These are phyloP conservation scores for Zele albiditarsus DNA, from an alignment of 2,888 invertebrate species.

Conservation along the genomic window DNA sequence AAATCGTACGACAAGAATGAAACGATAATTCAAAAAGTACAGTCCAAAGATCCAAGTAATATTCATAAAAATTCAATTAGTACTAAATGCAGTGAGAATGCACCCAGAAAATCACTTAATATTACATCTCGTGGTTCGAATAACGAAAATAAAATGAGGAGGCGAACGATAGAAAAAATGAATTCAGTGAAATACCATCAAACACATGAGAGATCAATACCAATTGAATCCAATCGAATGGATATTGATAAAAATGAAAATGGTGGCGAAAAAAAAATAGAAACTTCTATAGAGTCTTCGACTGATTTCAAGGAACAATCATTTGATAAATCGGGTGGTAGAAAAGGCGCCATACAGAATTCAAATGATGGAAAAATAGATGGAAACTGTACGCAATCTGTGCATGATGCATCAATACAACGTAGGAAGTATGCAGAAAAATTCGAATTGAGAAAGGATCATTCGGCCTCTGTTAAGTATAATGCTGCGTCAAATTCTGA, in stretches of 20 bases:
- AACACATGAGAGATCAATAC: not conserved
- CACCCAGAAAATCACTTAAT: constrained; percentile 23
- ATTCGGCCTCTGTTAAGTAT: no score
- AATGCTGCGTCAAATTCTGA: constrained; percentile 32
- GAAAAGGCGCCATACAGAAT: not conserved
- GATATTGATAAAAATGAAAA: not conserved
- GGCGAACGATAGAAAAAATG: not conserved
- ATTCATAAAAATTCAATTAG: not conserved
- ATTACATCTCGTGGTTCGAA: not conserved
- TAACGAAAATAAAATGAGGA: not conserved
- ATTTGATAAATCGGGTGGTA: not conserved
- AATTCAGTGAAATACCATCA: not conserved
- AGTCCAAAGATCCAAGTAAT: not conserved
- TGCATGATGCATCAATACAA: not conserved
- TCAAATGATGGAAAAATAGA: constrained; percentile 3
- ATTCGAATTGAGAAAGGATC: not conserved
- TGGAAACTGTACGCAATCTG: not conserved
- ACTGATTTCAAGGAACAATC: not conserved
- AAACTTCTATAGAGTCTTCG: not conserved
- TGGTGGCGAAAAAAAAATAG: not conserved
- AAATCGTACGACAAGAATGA: not conserved
- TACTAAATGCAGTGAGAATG: not conserved
- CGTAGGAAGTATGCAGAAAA: not conserved
- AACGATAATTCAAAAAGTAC: not conserved
- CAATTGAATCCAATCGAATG: not conserved